phyloP scores from a whole-genome alignment of 2,797 vertebrate genomes.

The Gymnocypris eckloni region DNA sequence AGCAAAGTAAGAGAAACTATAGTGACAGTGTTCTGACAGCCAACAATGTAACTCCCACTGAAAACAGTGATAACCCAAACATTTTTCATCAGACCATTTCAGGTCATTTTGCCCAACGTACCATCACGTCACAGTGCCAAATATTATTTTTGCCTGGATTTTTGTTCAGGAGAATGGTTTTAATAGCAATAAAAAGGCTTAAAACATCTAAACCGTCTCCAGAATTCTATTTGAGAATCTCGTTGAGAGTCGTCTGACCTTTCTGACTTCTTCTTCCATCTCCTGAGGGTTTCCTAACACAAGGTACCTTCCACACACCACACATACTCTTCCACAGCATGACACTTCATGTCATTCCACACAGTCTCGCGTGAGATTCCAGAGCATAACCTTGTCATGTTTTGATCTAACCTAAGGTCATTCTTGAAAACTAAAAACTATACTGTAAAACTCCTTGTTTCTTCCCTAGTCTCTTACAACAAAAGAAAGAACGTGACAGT shows the following conservation, averaged over 20 bases:
- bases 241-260: conserved; percentile 41
- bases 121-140: conserved; percentile 73
- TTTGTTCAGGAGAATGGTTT: conserved; percentile 69
- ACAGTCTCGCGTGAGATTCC: conserved; percentile 59
- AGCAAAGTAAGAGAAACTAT: conserved; percentile 47
- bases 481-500: conserved; percentile 10
- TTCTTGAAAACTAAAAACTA: conserved; percentile 33
- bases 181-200: conserved; percentile 86
- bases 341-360: conserved; percentile 70
- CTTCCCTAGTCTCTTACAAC: conserved; percentile 8
- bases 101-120: conserved; percentile 39
- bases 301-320: conserved; percentile 49
- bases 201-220: conserved; percentile 57
- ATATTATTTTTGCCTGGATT: conserved; percentile 65
- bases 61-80: conserved; percentile 54
- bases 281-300: conserved; percentile 47
- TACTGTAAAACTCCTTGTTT: conserved; percentile 27
- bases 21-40: conserved; percentile 62
- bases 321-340: conserved; percentile 57
- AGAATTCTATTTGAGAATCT: conserved; percentile 38
- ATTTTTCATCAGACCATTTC: conserved; percentile 54
- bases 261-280: conserved; percentile 27
- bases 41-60: conserved; percentile 56
- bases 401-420: conserved; percentile 66
- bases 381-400: conserved; percentile 66